Evolutionary conservation across 2,113 vertebrate species (phyloP), one percentile per base, ranked within the genome.

Genomic region (Campylomormyrus tamandua): DNA sequence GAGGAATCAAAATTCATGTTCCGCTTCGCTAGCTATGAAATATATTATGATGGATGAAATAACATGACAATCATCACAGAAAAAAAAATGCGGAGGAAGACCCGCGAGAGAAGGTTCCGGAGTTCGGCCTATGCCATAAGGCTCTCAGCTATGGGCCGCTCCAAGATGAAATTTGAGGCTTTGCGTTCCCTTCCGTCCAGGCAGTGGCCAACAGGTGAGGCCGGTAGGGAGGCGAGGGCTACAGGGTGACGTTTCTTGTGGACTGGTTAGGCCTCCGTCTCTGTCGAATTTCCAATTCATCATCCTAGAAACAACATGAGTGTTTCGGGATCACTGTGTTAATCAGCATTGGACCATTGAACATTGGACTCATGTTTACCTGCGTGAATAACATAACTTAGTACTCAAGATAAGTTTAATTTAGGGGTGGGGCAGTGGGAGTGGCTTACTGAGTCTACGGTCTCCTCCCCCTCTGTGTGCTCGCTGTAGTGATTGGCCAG

Each of bases 401-500:
- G 24, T 13, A 11, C 15, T 31, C n/a, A 7, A 77, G 13, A 15
- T 48, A 27, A 13, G 24, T 11, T 21, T 53, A 46, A 62, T 17
- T 56, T 24, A 58, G 31, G 39, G 31, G 17, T 42, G 17, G 17
- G 17, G 80, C 80, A 83, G 24, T 42, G 31, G 49, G 86, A 90
- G 86, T 52, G 77, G 90, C 94, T 0, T 95, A 98, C 98, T 70
- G 94, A 97, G 94, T 98, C 97, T 0, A 95, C 96, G 0, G 93
- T 95, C 92, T 97, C 96, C n/a, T 94, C 95, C 92, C 94, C 95
- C 90, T 96, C 90, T 52, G 96, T 93, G 90, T 93, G 92, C 94
- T 97, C 93, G 86, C 94, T 92, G 0, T 89, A 92, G 92, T 92
- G 91, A 91, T 56, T 90, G 90, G 92, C 92, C 0, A 90, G 90